These are phyloP conservation scores for Thalassarche chlororhynchos DNA, from an alignment of 2,113 vertebrate genomes.

Conservation along the genomic window DNA sequence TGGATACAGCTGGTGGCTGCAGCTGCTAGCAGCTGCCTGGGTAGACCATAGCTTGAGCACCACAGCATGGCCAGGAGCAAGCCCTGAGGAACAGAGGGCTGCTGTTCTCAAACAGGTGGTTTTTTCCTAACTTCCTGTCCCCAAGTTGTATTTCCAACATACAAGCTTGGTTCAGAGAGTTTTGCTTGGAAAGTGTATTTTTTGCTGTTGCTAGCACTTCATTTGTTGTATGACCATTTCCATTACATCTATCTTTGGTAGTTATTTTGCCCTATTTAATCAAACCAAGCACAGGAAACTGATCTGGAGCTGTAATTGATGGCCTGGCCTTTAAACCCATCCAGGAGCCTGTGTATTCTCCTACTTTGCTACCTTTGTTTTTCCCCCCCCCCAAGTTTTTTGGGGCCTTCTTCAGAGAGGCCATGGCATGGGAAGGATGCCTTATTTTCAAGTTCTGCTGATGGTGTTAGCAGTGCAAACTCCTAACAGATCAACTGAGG, in stretches of 20 bases:
- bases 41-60: neutral
- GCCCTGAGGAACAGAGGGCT: neutral
- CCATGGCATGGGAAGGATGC: neutral
- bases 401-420: neutral
- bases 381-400: neutral
- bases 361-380: neutral
- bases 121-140: neutral
- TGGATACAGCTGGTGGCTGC: slow-evolving; percentile 14
- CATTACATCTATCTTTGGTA: neutral
- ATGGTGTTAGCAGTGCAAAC: neutral
- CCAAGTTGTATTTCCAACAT: neutral
- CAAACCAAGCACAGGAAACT: neutral
- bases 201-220: neutral
- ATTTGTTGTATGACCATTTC: neutral
- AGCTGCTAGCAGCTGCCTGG: slow-evolving; percentile 33
- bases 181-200: neutral
- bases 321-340: neutral
- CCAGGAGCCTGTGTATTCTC: neutral
- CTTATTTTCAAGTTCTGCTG: neutral
- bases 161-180: neutral
- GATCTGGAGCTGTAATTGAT: neutral
- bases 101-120: neutral
- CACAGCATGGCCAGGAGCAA: neutral
- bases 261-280: neutral
- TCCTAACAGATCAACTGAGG: neutral